Conservation (phyloP, 2,888 invertebrate genomes). For the Augochlorella aurata region DNA sequence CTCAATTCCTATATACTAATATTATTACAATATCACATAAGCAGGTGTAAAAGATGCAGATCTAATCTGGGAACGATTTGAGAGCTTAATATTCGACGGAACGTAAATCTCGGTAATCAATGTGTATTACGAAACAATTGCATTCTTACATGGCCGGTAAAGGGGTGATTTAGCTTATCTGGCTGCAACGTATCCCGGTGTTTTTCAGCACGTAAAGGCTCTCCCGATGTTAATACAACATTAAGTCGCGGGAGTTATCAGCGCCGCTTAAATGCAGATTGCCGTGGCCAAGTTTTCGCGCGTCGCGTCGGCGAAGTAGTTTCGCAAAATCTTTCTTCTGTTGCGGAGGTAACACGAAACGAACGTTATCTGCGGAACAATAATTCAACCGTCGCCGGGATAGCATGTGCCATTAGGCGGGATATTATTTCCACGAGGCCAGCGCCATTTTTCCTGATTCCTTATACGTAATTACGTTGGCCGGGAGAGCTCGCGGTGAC, state of each 20-base stretch:
- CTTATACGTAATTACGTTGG: conserved; percentile 43
- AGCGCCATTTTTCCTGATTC: conserved; percentile 33
- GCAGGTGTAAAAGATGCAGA: background rate
- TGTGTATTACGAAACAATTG: conserved; percentile 6
- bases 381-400: conserved; percentile 23
- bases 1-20: no score
- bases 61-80: background rate
- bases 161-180: conserved; percentile 7
- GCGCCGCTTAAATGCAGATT: conserved; percentile 29
- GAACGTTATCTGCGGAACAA: conserved; percentile 15
- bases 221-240: conserved; percentile 13
- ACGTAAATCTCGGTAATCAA: background rate
- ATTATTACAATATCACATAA: background rate
- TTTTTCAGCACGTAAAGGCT: background rate
- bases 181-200: background rate
- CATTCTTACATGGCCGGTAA: background rate
- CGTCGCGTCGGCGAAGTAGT: background rate
- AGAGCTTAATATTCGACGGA: background rate
- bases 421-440: conserved; percentile 13
- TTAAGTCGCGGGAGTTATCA: background rate
- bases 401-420: conserved; percentile 22
- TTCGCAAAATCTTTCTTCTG: conserved; percentile 4
- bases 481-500: conserved; percentile 26
- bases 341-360: conserved; percentile 7
- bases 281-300: conserved; percentile 21